Base-by-base conservation (phyloP, 2,888 invertebrate genomes). In the Drosophila koepferae region DNA sequence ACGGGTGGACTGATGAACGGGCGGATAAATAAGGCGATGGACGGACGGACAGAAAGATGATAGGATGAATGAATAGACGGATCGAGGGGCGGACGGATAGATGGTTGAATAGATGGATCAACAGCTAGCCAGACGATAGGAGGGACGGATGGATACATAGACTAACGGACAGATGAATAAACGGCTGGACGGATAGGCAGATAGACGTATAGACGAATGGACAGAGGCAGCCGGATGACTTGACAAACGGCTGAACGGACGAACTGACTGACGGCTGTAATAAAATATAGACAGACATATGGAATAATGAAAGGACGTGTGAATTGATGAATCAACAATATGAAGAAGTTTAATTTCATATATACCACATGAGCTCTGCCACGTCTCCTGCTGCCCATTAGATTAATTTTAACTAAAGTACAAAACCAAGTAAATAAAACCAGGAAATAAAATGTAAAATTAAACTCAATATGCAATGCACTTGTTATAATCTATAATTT, bases 381-480 rank as follows among this genome's bases (percentile, higher is more conserved):
- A 10, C n/a, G 5, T 31, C 10, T 6, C 1, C 10, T 10, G 31
- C 48, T 31, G 31, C 31, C 2, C 18, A 49, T 7, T 34, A 3
- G 7, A 34, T 20, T 36, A 14, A 7, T 20, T 8, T n/a, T 5
- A 49, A 6, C 2, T 36, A 14, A 18, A 18, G 10, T 18, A 12
- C 18, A 16, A 51, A 51, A 5, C 10, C 12, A 51, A 34, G 5
- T 9, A 34, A 10, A 28, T 28, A 43, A 14, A 40, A 40, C 31
- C 20, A 16, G 40, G 67, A 66, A 46, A 34, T 40, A 9, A 40
- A 38, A 34, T 20, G 9, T 28, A 34, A 48, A 20, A 20, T 36
- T 23, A 12, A 1, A 34, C 9, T 20, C 18, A 34, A 34, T 34
- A 51, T 51, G n/a, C 12, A 18, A 10, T 18, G 16, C 9, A 14